Conservation (phyloP, 2,797 vertebrate species). For the Prunella strophiata region DNA sequence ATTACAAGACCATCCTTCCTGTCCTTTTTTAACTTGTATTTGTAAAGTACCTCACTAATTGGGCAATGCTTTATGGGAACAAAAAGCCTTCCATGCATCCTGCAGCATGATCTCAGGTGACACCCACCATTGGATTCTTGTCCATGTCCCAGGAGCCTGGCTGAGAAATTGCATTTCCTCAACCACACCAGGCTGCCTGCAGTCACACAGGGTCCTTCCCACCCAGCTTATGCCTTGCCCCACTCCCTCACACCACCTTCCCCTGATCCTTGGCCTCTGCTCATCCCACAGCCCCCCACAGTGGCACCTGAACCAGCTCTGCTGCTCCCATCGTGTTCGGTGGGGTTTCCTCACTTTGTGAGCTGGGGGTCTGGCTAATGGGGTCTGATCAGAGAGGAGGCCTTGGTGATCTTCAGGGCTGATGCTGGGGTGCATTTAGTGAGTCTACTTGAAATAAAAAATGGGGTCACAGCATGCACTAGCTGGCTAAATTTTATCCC, state of each 20-base stretch:
- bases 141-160: background rate
- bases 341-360: background rate
- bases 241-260: background rate
- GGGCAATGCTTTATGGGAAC: background rate
- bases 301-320: background rate
- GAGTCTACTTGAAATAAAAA: background rate
- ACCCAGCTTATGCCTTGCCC: background rate
- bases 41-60: background rate
- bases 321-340: background rate
- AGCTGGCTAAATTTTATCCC: background rate
- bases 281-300: background rate
- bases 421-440: background rate
- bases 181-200: background rate
- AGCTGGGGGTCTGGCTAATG: background rate
- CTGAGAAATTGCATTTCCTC: background rate
- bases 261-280: background rate
- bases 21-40: background rate
- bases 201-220: background rate
- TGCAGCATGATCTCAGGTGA: background rate
- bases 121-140: background rate
- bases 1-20: constrained; percentile 57
- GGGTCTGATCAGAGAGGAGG: background rate
- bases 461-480: rapidly evolving
- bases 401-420: background rate
- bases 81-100: background rate